Percentiles rank a stretch among this genome's conserved stretches.
These are phyloP conservation scores for Motacilla alba DNA, from an alignment of 2,113 vertebrate species.

Conservation along the genomic window DNA sequence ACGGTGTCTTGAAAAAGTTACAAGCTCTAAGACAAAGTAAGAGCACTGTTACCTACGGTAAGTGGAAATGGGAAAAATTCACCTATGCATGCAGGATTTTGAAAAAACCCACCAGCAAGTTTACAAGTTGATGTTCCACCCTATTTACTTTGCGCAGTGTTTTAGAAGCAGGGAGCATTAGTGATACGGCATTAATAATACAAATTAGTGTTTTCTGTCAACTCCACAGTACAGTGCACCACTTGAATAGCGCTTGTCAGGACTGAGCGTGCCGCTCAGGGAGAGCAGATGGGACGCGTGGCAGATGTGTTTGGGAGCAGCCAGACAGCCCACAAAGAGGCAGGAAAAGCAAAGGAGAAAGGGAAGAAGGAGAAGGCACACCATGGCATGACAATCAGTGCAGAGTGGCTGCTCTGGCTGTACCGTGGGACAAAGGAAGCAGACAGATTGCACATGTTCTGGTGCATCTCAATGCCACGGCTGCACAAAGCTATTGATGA, in stretches of 20 bases:
- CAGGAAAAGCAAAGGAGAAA: neutral
- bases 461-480: neutral
- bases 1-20: neutral
- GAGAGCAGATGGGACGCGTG: neutral
- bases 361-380: neutral
- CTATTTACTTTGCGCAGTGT: neutral
- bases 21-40: neutral
- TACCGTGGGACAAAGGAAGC: neutral
- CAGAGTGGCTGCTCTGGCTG: neutral
- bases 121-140: neutral
- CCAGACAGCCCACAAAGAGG: neutral
- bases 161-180: neutral
- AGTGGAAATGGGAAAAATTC: neutral
- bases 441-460: conserved; percentile 1
- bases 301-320: conserved; percentile 20
- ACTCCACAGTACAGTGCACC: neutral
- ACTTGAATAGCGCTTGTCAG: neutral
- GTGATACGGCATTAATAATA: neutral
- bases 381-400: neutral
- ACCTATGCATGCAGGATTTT: neutral
- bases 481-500: conserved; percentile 22
- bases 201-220: conserved; percentile 10
- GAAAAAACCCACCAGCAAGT: neutral
- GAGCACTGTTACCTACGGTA: neutral
- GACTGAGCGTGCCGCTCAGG: fast-evolving